phyloP scores from a whole-genome alignment of 2,888 invertebrate genomes.

The Campoplex capitator region DNA sequence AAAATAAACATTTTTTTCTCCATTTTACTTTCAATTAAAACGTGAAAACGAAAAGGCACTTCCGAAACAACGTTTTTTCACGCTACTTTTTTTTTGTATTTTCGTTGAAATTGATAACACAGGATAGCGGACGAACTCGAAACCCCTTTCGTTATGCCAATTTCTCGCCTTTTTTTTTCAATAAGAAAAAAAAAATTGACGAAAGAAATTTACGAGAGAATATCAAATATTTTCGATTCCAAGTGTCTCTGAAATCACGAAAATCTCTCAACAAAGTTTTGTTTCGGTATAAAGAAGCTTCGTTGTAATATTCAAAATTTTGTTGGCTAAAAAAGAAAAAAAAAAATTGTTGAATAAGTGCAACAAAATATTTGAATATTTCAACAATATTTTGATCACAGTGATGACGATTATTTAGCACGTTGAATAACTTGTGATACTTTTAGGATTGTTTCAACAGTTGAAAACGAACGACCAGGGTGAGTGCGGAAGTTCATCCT shows the following conservation, averaged over 20 bases:
- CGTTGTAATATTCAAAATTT: no score
- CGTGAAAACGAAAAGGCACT: background rate
- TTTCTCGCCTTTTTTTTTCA: background rate
- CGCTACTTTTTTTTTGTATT: no score
- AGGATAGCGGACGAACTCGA: no score
- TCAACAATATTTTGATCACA: no score
- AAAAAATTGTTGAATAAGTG: no score
- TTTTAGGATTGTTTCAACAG: slow-evolving; percentile 38
- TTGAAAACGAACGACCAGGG: slow-evolving; percentile 56
- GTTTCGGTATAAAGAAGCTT: no score
- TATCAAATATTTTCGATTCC: background rate
- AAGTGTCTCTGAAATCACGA: background rate
- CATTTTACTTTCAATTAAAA: background rate
- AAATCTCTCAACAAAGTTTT: background rate
- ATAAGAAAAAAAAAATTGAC: background rate
- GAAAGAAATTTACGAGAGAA: background rate
- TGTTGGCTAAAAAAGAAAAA: no score
- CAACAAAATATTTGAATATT: no score
- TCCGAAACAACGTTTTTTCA: no score
- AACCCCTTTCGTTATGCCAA: background rate
- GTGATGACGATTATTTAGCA: background rate
- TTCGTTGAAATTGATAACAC: no score
- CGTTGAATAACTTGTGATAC: background rate
- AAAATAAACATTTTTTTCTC: slow-evolving; percentile 9
- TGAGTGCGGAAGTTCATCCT: slow-evolving; percentile 73